These are phyloP conservation scores for Harpagoxenus sublaevis DNA, from an alignment of 2,888 invertebrate genomes.

Conservation along the genomic window DNA sequence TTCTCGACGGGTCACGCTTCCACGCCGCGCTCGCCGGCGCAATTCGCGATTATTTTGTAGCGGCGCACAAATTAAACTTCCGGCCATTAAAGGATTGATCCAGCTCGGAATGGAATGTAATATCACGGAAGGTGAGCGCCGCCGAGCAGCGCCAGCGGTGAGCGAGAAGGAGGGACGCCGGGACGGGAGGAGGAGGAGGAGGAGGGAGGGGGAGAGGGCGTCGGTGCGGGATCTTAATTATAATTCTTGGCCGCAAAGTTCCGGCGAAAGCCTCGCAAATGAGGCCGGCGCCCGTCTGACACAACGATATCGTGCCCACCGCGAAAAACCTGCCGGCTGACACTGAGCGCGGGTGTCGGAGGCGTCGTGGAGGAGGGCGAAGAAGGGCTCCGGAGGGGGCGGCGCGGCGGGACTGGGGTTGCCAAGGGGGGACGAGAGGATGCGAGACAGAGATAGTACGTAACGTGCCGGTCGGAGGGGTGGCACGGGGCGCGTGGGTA, in stretches of 20 bases:
- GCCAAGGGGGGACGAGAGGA: neutral
- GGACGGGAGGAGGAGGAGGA: neutral
- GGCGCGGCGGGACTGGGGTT: neutral
- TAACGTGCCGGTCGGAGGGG: slow-evolving; percentile 48
- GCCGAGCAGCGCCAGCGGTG: slow-evolving; percentile 53
- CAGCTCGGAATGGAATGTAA: slow-evolving; percentile 83
- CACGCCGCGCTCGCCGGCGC: slow-evolving; percentile 55
- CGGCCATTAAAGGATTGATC: slow-evolving; percentile 83
- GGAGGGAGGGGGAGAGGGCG: slow-evolving; percentile 54
- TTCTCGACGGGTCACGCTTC: slow-evolving; percentile 69
- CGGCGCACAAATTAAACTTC: slow-evolving; percentile 82
- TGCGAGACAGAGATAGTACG: slow-evolving; percentile 58
- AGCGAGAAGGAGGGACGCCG: slow-evolving; percentile 9
- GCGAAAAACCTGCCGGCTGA: slow-evolving; percentile 65
- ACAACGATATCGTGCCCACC: slow-evolving; percentile 77
- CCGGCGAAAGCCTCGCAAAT: slow-evolving; percentile 83
- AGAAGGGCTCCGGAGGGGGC: neutral
- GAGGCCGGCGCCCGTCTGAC: slow-evolving; percentile 83
- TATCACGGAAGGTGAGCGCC: slow-evolving; percentile 80
- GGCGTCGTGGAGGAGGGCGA: neutral
- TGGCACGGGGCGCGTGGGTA: slow-evolving; percentile 50
- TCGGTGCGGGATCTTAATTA: slow-evolving; percentile 83
- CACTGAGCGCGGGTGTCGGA: slow-evolving; percentile 37
- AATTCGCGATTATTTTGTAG: slow-evolving; percentile 80
- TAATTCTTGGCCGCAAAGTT: slow-evolving; percentile 85